phyloP scores from a whole-genome alignment of 2,888 invertebrate species.

The Tipula unca region DNA sequence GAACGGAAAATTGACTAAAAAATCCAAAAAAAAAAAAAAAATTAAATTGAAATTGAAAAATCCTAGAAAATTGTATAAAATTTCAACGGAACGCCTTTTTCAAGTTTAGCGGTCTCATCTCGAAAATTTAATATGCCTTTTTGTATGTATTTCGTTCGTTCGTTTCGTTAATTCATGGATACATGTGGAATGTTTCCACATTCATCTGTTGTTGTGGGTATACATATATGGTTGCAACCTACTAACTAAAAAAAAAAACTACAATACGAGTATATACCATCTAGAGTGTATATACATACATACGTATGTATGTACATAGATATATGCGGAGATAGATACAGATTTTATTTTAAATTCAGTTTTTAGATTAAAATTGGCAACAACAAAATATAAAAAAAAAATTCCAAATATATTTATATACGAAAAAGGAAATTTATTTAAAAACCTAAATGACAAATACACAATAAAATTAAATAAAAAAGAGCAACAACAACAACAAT shows the following conservation, averaged over 20 bases:
- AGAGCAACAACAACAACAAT: background rate
- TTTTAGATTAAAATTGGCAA: background rate
- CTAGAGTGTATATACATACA: background rate
- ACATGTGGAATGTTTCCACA: background rate
- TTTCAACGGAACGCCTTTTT: background rate
- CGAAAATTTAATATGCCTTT: conserved; percentile 8
- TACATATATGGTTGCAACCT: background rate
- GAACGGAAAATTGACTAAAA: conserved; percentile 8
- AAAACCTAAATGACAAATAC: background rate
- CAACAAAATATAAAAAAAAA: background rate
- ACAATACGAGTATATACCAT: background rate
- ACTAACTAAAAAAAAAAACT: background rate
- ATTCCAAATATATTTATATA: background rate
- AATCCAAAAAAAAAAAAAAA: background rate
- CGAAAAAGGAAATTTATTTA: background rate
- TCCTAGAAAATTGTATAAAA: conserved; percentile 14
- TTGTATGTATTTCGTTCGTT: background rate
- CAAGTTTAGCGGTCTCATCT: conserved; percentile 14
- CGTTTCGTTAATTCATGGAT: background rate
- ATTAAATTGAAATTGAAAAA: background rate
- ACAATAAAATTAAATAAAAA: background rate
- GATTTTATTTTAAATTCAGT: background rate
- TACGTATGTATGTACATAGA: background rate
- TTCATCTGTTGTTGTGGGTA: background rate
- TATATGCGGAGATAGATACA: background rate